Base-by-base conservation (phyloP, 2,797 vertebrate species). In the Gymnodraco acuticeps region DNA sequence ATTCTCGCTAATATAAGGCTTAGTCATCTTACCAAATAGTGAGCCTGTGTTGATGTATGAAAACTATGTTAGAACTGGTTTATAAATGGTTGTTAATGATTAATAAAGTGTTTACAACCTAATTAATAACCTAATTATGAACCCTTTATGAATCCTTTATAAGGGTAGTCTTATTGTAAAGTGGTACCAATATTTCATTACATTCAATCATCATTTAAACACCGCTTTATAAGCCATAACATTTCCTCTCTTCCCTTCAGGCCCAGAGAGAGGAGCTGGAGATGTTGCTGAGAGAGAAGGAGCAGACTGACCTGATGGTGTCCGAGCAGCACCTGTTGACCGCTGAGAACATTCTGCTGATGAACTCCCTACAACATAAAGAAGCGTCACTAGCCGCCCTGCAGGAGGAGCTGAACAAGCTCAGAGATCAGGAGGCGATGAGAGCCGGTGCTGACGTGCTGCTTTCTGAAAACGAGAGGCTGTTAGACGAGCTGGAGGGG, bases 401-500 rank as follows among this genome's bases (percentile, higher is more conserved):
- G 66, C 96, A 96, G 88, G 95, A 97, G 67, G 96, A 98, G 84
- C 89, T 98, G 82, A 90, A 92, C 55, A 95, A 96, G 84, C 94
- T 97, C 3, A 93, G 91, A 73, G 92, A 96, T 55, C 84, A 96
- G 47, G 97, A 98, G 90, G 95, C 94, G 38, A 92, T 87, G 83
- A 94, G 94, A 41, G 89, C 92, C 3, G 90, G 88, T 38, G 76
- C 90, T 0, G 96, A 97, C 55, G 91, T 88, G 0, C 87, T 97
- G 70, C 79, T 95, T 54, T 91, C 91, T 3, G 97, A 99, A 90
- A 99, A 97, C 88, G 96, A 96, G 80, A 95, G 90, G 74, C 95
- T 99, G 58, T 97, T 94, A 79, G 94, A 94, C 42, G 93, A 96
- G 85, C 92, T 99, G 81, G 95, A 97, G 77, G 95, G 96, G 53